Evolutionary conservation across 2,797 vertebrate genomes (phyloP).

Genomic region (Chaetodon trifasciatus): DNA sequence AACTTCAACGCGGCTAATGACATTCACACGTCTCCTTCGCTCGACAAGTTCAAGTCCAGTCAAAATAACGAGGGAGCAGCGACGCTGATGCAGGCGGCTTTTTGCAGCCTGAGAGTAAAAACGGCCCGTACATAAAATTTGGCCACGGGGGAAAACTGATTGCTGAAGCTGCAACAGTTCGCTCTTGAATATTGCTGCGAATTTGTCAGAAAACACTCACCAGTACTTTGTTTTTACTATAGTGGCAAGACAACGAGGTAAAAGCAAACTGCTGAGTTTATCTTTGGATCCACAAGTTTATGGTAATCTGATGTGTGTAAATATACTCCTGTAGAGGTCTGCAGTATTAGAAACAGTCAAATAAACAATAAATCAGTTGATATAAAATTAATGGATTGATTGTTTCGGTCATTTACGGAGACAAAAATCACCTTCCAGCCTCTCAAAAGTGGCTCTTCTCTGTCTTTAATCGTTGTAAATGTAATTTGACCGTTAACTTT

Average conservation of each 20-base stretch:
- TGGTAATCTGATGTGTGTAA: background rate
- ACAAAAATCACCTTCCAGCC: background rate
- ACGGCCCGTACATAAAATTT: background rate
- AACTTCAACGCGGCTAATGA: constrained; percentile 50
- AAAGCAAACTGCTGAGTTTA: no score
- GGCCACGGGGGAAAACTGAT: background rate
- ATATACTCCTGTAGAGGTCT: background rate
- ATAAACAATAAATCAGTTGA: background rate
- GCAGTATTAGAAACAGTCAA: background rate
- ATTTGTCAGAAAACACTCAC: no score
- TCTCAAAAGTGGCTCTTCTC: no score
- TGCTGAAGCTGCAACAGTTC: background rate
- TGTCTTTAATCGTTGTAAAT: background rate
- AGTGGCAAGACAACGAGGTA: no score
- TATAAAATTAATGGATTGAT: background rate
- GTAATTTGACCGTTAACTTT: no score
- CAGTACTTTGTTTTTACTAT: background rate
- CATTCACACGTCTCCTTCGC: constrained; percentile 41
- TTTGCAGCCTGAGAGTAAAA: background rate
- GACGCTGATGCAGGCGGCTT: background rate
- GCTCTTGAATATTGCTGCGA: background rate
- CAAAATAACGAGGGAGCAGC: background rate
- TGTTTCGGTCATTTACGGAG: background rate
- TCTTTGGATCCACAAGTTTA: background rate
- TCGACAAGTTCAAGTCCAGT: constrained; percentile 18